Percentiles rank a stretch among this genome's conserved stretches.
Conservation (phyloP, 2,797 vertebrate genomes). For the Forpus xanthops region DNA sequence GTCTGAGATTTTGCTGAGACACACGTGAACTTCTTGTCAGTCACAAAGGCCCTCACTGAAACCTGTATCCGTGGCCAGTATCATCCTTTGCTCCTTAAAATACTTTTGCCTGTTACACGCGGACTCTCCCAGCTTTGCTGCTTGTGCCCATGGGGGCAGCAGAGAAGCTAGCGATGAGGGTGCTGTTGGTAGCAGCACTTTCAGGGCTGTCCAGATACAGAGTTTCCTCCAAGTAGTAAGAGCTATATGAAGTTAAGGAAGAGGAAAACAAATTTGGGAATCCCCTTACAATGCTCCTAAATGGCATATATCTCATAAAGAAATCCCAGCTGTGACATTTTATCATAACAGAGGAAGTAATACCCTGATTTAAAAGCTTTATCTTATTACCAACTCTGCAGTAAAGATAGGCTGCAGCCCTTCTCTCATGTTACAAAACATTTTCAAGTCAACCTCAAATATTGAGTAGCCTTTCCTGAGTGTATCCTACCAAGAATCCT, state of each 20-base stretch:
- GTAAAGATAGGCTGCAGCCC: not conserved
- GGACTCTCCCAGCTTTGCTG: not conserved
- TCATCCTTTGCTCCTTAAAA: not conserved
- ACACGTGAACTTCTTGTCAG: not conserved
- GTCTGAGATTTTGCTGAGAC: not conserved
- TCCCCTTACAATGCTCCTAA: not conserved
- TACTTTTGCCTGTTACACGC: not conserved
- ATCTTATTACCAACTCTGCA: not conserved
- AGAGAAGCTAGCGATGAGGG: not conserved
- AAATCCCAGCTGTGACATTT: not conserved
- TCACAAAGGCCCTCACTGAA: not conserved
- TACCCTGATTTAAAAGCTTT: not conserved
- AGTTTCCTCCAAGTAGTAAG: not conserved
- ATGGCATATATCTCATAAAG: not conserved
- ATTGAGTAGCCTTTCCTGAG: not conserved
- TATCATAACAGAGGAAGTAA: not conserved
- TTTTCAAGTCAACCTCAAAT: not conserved
- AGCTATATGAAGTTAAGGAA: not conserved
- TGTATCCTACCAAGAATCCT: accelerated
- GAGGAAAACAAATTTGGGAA: not conserved
- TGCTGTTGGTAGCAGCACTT: accelerated
- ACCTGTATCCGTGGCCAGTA: not conserved
- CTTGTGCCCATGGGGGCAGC: accelerated
- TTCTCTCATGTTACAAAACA: accelerated
- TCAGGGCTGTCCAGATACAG: too few relatives aligned